Evolutionary conservation across 2,797 vertebrate genomes (phyloP).

Genomic region (Urosaurus nigricauda): DNA sequence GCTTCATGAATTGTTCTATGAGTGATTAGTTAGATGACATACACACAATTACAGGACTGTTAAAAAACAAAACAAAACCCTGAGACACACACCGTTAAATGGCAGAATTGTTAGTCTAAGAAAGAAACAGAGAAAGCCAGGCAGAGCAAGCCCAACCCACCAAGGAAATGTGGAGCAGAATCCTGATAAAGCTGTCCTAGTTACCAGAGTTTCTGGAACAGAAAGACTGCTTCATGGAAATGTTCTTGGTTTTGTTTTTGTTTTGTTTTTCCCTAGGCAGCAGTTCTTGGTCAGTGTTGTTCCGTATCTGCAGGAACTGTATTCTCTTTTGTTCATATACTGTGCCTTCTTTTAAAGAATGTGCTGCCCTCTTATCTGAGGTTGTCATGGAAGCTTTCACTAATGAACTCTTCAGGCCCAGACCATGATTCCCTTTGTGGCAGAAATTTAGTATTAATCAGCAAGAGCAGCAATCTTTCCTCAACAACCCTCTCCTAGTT

Average conservation of each 20-base stretch:
- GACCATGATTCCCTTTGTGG: constrained; percentile 31
- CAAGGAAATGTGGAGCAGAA: constrained; percentile 78
- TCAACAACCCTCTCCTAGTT: background rate
- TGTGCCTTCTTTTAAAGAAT: constrained; percentile 14
- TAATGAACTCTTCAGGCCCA: constrained; percentile 51
- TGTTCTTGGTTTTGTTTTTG: constrained; percentile 53
- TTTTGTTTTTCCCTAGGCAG: constrained; percentile 39
- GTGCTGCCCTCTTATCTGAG: constrained; percentile 42
- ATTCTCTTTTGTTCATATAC: constrained; percentile 48
- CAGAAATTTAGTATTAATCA: constrained; percentile 60
- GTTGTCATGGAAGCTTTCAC: constrained; percentile 53
- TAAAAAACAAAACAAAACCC: constrained; percentile 49
- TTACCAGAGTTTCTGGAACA: constrained; percentile 50
- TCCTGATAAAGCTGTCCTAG: constrained; percentile 76
- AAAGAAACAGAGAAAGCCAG: background rate
- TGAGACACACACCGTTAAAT: constrained; percentile 74
- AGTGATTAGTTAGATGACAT: constrained; percentile 85
- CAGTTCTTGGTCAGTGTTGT: constrained; percentile 48
- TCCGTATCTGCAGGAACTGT: constrained; percentile 52
- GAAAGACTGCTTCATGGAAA: constrained; percentile 57
- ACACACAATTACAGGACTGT: constrained; percentile 82
- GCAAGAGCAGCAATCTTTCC: constrained; percentile 45
- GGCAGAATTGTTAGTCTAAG: constrained; percentile 75
- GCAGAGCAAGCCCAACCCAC: background rate
- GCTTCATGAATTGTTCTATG: constrained; percentile 54